These are phyloP conservation scores for Monomorium pharaonis DNA, from an alignment of 1,140 invertebrate genomes.

Conservation along the genomic window DNA sequence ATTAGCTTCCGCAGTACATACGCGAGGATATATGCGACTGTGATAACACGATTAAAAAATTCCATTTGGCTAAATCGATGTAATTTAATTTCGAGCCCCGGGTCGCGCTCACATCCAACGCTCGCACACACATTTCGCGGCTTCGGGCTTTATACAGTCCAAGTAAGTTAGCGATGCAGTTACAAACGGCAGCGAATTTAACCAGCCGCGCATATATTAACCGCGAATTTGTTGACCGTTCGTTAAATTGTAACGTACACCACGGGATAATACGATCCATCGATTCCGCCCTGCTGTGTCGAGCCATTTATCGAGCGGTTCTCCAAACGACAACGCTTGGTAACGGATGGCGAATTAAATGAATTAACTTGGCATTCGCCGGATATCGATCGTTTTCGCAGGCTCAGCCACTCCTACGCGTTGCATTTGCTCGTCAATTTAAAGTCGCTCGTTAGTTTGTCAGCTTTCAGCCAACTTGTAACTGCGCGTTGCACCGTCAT, in stretches of 20 bases:
- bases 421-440: conserved; percentile 46
- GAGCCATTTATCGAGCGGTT: background rate
- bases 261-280: conserved; percentile 36
- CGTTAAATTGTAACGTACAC: conserved; percentile 50
- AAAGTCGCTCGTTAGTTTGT: conserved; percentile 47
- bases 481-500: conserved; percentile 42
- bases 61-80: conserved; percentile 33
- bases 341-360: conserved; percentile 41
- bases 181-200: conserved; percentile 38
- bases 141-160: background rate
- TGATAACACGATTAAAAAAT: conserved; percentile 30
- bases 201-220: conserved; percentile 48
- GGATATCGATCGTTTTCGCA: conserved; percentile 33
- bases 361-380: conserved; percentile 36
- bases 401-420: background rate
- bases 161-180: conserved; percentile 51
- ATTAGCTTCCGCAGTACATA: conserved; percentile 14
- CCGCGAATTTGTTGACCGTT: conserved; percentile 40
- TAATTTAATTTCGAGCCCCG: conserved; percentile 35
- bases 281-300: background rate
- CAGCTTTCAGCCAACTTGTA: conserved; percentile 50
- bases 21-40: background rate
- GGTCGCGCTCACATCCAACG: background rate
- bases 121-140: background rate
- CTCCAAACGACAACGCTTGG: conserved; percentile 20